Conservation (phyloP, 2,888 invertebrate genomes). For the Nowickia ferox region DNA sequence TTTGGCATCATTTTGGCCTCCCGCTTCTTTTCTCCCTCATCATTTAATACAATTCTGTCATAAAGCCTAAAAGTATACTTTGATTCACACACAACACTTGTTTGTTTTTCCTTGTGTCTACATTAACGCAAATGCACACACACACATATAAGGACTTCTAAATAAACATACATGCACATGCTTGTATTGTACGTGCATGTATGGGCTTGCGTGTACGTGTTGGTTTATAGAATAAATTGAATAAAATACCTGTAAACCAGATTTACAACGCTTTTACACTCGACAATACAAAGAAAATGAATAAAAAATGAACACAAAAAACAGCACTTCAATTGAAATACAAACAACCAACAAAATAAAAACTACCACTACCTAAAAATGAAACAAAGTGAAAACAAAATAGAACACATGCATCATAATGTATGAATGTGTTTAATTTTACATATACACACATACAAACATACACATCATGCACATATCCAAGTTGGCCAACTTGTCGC, state of each 20-base stretch:
- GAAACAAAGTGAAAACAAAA: constrained; percentile 48
- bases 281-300: constrained; percentile 55
- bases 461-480: no score
- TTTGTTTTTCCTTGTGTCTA: constrained; percentile 31
- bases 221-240: constrained; percentile 63
- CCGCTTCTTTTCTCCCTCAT: neutral
- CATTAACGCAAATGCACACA: neutral
- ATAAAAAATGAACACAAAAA: constrained; percentile 60
- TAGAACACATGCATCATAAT: constrained; percentile 46
- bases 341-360: constrained; percentile 59
- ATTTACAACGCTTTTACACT: constrained; percentile 68
- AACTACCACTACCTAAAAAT: constrained; percentile 45
- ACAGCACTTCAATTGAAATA: constrained; percentile 60
- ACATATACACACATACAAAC: no score
- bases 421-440: constrained; percentile 27
- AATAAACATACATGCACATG: neutral
- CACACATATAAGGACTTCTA: neutral
- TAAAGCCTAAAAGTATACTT: constrained; percentile 65
- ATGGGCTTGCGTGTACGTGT: constrained; percentile 13
- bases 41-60: constrained; percentile 48
- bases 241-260: constrained; percentile 70
- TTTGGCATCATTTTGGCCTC: constrained; percentile 10
- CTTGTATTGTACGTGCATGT: neutral
- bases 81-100: constrained; percentile 56
- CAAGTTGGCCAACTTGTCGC: no score